Evolutionary conservation across 2,113 vertebrate species (phyloP), one percentile per base, ranked within the genome.

Genomic region (Microcebus murinus): DNA sequence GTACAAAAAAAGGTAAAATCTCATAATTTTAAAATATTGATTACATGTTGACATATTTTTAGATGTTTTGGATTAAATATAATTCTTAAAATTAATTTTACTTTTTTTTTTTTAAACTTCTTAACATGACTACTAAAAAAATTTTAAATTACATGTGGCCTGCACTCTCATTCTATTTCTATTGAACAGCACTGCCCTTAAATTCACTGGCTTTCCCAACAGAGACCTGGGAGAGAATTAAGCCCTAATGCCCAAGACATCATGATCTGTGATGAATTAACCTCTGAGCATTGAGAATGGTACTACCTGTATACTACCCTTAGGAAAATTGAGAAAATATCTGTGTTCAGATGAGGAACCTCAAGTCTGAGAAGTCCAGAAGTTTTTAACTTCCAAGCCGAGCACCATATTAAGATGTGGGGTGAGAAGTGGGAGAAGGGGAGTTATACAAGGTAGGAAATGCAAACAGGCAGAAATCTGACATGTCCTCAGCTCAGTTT

Each of bases 41-140:
- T 45, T 91, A 61, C 20, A 23, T 21, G 29, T 90, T 90, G 42
- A 92, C 87, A 84, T 91, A 17, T 50, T 96, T 82, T 90, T 85
- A 48, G 25, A 14, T 93, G 8, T 81, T 77, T 67, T 96, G 25
- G 55, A 36, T 97, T 97, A 93, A 95, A 77, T 91, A 81, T 48
- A 79, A 73, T 77, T 87, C 11, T 82, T 77, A 39, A 91, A 80
- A 36, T 81, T 92, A 84, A 39, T 88, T 89, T 87, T 34, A 68
- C 34, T 48, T 85, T 88, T 87, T 85, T 85, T 85, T 55, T 90
- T 83, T 31, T 4, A 45, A 57, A 74, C 11, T 79, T 83, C 10
- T 81, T 92, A 89, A 73, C 29, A 18, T 77, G 34, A 91, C 5
- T 65, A 29, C 12, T 92, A 61, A 91, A 95, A 95, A 87, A 31